Base-by-base conservation (phyloP, 2,888 invertebrate genomes). In the Apamea sordens region DNA sequence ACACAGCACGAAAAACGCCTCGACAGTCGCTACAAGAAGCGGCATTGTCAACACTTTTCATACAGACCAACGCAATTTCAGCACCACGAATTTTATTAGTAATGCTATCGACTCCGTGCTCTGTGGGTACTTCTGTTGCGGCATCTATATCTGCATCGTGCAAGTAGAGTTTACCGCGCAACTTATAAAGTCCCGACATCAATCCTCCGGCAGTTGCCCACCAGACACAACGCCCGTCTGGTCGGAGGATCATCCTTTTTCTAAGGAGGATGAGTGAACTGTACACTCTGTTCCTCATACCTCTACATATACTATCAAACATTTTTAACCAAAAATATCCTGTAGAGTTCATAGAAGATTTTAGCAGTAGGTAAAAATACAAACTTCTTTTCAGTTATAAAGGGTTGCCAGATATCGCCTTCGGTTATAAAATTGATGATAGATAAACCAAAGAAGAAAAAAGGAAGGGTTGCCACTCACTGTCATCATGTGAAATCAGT, bases 401-500 rank as follows among this genome's bases (percentile, higher is more conserved):
- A 47, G 50, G 64, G 32, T 15, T 65, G 74, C 8, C 15, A 70
- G 13, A 44, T 84, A 59, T 61, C 75, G 1, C 73, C 88, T 44
- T 87, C 88, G 5, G 18, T 87, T 21, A 74, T 84, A 56, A 53
- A 84, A 56, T 47, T 72, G 24, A 87, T 84, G 67, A 61, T 87
- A 56, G 53, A 84, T 24, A 87, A 75, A 67, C 64, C 85, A 44
- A 83, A 56, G 36, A 77, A 83, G 24, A 32, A 78, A 41, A 28
- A 3, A 21, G 28, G 13, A 10, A 21, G 10, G 0, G 5, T 15
- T 13, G 5, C 21, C 13, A 2, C 1, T 69, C 56, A 24, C 13
- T 0, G 18, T 47, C 24, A 36, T 24, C 0, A 5, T 18, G 6
- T n/a, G 21, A 67, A 61, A 67, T n/a, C 24, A 41, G 28, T 47